Percentiles rank a stretch among this genome's conserved stretches.
Conservation (phyloP, 2,113 vertebrate genomes). For the Solenodon paradoxus region DNA sequence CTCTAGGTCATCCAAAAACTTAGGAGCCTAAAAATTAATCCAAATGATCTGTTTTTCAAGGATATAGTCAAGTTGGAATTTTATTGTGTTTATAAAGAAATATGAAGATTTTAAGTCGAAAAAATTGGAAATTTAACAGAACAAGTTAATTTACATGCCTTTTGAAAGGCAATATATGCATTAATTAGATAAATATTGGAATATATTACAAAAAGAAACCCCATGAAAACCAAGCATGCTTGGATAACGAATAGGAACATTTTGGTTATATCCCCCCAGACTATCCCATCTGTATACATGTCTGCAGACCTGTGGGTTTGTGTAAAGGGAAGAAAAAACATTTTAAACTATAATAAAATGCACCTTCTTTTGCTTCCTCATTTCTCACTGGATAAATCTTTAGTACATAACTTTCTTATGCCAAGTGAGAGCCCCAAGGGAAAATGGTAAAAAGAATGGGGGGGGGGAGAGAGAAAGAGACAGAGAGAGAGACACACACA, state of each 20-base stretch:
- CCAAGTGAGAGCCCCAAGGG: background rate
- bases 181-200: background rate
- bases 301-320: background rate
- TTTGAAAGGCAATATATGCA: background rate
- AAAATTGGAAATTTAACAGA: slow-evolving; percentile 16
- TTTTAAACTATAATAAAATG: background rate
- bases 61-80: slow-evolving; percentile 4
- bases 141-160: background rate
- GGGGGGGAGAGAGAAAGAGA: too few species aligned
- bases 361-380: background rate
- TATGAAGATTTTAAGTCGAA: background rate
- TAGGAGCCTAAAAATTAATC: too few species aligned
- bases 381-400: background rate
- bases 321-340: background rate
- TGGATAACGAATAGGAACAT: background rate
- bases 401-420: background rate
- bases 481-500: too few species aligned
- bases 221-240: background rate
- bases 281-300: background rate
- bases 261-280: background rate
- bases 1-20: background rate
- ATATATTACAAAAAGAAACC: background rate
- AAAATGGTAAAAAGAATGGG: background rate
- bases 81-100: background rate
- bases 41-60: background rate